Conservation (phyloP, 2,797 vertebrate genomes). For the Lepus townsendii region DNA sequence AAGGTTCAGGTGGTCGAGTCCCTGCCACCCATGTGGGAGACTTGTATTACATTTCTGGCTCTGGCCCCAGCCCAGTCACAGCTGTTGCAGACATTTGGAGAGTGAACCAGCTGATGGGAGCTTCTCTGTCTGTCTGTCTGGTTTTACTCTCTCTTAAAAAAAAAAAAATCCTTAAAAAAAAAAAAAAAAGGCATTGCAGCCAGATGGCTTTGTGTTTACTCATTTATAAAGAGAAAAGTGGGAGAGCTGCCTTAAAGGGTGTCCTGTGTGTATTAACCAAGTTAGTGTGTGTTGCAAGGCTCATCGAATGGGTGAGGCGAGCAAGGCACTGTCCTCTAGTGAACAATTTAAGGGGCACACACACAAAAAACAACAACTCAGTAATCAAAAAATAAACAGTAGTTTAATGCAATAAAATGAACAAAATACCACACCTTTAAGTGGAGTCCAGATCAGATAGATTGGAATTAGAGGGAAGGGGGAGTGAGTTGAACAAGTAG, state of each 20-base stretch:
- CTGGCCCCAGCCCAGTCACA: too few species aligned
- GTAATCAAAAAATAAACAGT: not conserved
- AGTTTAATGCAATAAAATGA: conserved; percentile 10
- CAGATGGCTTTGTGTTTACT: not conserved
- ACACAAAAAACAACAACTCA: not conserved
- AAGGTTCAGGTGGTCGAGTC: too few species aligned
- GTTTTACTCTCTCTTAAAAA: too few species aligned
- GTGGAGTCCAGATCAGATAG: not conserved
- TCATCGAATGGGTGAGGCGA: not conserved
- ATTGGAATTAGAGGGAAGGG: not conserved
- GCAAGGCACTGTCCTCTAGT: not conserved
- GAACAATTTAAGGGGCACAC: not conserved
- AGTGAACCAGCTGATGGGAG: too few species aligned
- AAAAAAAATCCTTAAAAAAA: too few species aligned
- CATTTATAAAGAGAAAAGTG: not conserved
- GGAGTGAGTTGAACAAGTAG: not conserved
- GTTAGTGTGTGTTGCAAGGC: not conserved
- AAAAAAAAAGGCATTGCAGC: not conserved
- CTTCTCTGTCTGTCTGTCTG: too few species aligned
- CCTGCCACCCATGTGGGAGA: too few species aligned
- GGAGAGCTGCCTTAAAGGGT: not conserved
- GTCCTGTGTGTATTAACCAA: not conserved
- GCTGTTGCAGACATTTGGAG: too few species aligned
- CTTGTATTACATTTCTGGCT: too few species aligned
- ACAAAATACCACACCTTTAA: conserved; percentile 12